A percentile compares a stretch with the other conserved stretches of the same genome.
These are phyloP conservation scores for Syndactyla subalaris DNA, from an alignment of 2,797 vertebrate species.

Conservation along the genomic window DNA sequence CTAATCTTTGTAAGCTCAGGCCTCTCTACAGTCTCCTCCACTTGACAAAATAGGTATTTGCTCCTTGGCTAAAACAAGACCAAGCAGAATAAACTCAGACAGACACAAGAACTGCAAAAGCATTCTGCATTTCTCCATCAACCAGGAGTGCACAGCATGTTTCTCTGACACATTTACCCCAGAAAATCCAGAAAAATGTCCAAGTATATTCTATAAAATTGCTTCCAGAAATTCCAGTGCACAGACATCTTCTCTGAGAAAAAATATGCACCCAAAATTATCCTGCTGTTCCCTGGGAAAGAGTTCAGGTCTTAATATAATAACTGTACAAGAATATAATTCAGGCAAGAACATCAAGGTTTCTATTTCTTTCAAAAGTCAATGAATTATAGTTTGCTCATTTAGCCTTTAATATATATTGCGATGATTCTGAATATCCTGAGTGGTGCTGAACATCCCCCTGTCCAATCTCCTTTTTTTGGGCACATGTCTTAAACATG, in stretches of 20 bases:
- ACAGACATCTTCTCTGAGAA: background rate
- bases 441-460: background rate
- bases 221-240: background rate
- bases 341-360: background rate
- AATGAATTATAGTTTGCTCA: background rate
- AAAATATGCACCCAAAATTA: background rate
- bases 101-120: background rate
- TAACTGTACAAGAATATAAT: background rate
- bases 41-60: background rate
- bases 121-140: background rate
- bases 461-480: background rate
- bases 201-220: background rate
- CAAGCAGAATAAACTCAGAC: background rate
- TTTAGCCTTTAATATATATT: conserved; percentile 17
- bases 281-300: background rate
- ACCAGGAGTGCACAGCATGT: background rate
- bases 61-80: background rate
- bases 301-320: background rate
- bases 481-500: background rate
- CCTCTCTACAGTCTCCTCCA: background rate
- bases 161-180: background rate
- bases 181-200: background rate
- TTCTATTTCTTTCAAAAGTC: background rate
- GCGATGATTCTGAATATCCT: background rate
- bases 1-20: background rate